phyloP scores from a whole-genome alignment of 92 coral and sea anemone species.

The Montipora capitata region DNA sequence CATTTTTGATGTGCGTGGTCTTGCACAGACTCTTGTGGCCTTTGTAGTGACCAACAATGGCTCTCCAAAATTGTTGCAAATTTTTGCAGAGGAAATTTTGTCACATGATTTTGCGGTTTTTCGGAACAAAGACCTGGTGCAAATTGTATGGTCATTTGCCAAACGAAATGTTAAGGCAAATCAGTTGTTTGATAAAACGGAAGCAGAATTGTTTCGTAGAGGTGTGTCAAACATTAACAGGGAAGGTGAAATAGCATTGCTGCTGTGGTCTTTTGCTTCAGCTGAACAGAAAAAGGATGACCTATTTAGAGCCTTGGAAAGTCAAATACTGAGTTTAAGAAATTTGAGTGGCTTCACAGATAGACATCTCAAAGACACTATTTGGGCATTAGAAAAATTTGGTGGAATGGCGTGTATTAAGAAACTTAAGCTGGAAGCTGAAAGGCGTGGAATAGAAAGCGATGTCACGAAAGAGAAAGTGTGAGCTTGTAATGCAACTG shows the following conservation, averaged over 20 bases:
- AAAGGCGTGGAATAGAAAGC: conserved; percentile 2
- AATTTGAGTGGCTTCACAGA: background rate
- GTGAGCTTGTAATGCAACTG: background rate
- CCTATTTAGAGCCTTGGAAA: background rate
- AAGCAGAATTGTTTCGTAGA: conserved; percentile 25
- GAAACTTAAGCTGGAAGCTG: background rate
- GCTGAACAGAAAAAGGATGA: background rate
- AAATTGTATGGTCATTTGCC: conserved; percentile 40
- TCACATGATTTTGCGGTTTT: conserved; percentile 12
- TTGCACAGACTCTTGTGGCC: conserved; percentile 19
- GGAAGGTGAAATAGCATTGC: conserved; percentile 18
- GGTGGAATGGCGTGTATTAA: background rate
- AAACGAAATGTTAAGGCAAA: conserved; percentile 7
- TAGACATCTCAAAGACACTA: background rate
- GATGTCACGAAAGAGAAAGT: background rate
- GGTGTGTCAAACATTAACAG: background rate
- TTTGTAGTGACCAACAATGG: conserved; percentile 20
- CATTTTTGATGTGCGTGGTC: conserved; percentile 4
- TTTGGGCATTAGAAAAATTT: conserved; percentile 29
- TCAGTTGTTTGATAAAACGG: conserved; percentile 23
- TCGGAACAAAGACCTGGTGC: background rate
- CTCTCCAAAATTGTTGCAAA: conserved; percentile 6
- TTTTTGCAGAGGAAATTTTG: background rate
- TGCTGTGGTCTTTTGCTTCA: conserved; percentile 22
- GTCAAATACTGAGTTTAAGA: background rate